Base-by-base conservation (phyloP, 2,888 invertebrate genomes). In the Chouioia cunea region DNA sequence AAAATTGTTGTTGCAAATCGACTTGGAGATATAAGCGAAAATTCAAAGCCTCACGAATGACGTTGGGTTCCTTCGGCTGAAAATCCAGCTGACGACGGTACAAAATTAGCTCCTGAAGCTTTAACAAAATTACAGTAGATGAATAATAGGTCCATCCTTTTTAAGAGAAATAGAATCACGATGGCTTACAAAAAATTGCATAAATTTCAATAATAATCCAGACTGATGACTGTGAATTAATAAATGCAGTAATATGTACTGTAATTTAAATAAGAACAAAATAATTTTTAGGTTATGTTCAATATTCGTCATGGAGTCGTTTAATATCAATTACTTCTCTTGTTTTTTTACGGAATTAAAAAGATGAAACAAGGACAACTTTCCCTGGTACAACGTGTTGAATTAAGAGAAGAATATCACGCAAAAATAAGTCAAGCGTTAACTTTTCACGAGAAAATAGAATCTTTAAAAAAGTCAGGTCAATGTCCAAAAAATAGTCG, bases 401-500 rank as follows among this genome's bases (percentile, higher is more conserved):
- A n/a, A n/a, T n/a, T n/a, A n/a, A n/a, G n/a, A n/a, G n/a, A n/a
- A n/a, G n/a, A n/a, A n/a, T n/a, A n/a, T n/a, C n/a, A n/a, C n/a
- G n/a, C n/a, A n/a, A 50, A 52, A 60, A 23, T 48, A 18, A 60
- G 48, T 23, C 60, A 60, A 22, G 20, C 12, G 1, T 10, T n/a
- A 22, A 47, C 60, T 15, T 60, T 48, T 60, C 10, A 2, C 2
- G n/a, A 23, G 1, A 23, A 60, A 43, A 23, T 60, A 23, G 8
- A 60, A 23, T 4, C 23, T 6, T 6, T 60, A 10, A 60, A 48
- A 15, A 60, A 60, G 18, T 20, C 20, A 2, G 22, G 15, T 14
- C 8, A n/a, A 15, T 20, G 46, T 14, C 6, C 60, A 20, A 60
- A 60, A 47, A 48, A 22, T 48, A 60, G 60, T 60, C 8, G 16